phyloP scores from a whole-genome alignment of 2,113 vertebrate genomes.

The Zeus faber region DNA sequence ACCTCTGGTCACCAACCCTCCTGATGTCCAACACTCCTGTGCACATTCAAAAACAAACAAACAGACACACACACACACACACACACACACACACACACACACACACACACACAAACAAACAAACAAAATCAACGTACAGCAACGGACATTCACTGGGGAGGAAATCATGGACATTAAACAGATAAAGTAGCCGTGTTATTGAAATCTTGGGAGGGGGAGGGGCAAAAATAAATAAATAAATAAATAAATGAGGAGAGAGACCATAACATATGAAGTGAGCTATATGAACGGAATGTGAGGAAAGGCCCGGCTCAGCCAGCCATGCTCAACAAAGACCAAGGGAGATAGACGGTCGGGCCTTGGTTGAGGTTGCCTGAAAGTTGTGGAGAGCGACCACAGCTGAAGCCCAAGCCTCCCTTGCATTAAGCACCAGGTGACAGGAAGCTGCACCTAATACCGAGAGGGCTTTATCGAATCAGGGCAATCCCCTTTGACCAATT shows the following conservation, averaged over 20 bases:
- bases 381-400: no score
- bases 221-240: background rate
- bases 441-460: slow-evolving; percentile 53
- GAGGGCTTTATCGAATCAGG: slow-evolving; percentile 67
- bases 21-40: slow-evolving; percentile 80
- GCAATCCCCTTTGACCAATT: slow-evolving; percentile 65
- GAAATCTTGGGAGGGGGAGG: background rate
- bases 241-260: background rate
- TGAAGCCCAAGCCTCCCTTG: no score
- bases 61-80: slow-evolving; percentile 71
- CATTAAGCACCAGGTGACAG: slow-evolving; percentile 33
- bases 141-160: slow-evolving; percentile 54
- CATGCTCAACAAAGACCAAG: no score
- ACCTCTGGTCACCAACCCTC: slow-evolving; percentile 80
- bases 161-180: slow-evolving; percentile 62
- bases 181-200: slow-evolving; percentile 23
- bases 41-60: slow-evolving; percentile 77
- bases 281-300: no score
- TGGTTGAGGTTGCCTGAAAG: no score
- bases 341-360: no score
- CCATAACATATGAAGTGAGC: background rate
- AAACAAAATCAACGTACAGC: slow-evolving; percentile 72
- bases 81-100: slow-evolving; percentile 73
- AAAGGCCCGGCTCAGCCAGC: no score
- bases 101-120: slow-evolving; percentile 74